These are phyloP conservation scores for Anthophora plumipes DNA, from an alignment of 2,888 invertebrate species.

Conservation along the genomic window DNA sequence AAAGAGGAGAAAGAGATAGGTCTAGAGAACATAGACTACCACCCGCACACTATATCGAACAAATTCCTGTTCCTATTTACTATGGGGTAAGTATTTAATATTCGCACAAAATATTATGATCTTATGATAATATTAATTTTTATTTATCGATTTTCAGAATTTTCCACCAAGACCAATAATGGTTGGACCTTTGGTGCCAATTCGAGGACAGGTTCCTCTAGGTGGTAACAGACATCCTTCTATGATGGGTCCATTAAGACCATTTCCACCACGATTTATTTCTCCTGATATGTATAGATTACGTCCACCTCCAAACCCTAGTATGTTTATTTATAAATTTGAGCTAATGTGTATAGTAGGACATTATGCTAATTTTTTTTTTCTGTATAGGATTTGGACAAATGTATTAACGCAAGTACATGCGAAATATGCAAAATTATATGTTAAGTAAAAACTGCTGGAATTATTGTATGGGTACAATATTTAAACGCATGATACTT, in stretches of 20 bases:
- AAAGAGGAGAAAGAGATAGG: conserved; percentile 60
- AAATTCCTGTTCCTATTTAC: conserved; percentile 72
- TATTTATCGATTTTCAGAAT: conserved; percentile 45
- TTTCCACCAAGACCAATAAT: conserved; percentile 75
- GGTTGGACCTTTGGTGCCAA: conserved; percentile 70
- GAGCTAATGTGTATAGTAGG: not conserved
- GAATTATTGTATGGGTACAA: not conserved
- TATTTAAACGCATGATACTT: not conserved
- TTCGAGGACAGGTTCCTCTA: conserved; percentile 68
- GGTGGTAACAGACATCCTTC: conserved; percentile 67
- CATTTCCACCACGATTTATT: conserved; percentile 72
- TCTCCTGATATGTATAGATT: conserved; percentile 66
- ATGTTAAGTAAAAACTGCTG: not conserved
- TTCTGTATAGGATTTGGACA: conserved; percentile 58
- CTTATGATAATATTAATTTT: not conserved
- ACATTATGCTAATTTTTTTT: not conserved
- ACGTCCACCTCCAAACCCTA: conserved; percentile 54
- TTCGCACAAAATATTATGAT: not conserved
- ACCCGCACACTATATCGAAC: conserved; percentile 60
- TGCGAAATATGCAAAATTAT: conserved; percentile 18
- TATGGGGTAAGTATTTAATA: conserved; percentile 66
- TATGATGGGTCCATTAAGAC: conserved; percentile 66
- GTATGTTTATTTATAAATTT: conserved; percentile 45
- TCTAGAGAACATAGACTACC: conserved; percentile 54
- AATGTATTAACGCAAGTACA: conserved; percentile 39